A percentile compares a stretch with the other conserved stretches of the same genome.
These are phyloP conservation scores for Noturus placidus DNA, from an alignment of 2,113 vertebrate genomes.

Conservation along the genomic window DNA sequence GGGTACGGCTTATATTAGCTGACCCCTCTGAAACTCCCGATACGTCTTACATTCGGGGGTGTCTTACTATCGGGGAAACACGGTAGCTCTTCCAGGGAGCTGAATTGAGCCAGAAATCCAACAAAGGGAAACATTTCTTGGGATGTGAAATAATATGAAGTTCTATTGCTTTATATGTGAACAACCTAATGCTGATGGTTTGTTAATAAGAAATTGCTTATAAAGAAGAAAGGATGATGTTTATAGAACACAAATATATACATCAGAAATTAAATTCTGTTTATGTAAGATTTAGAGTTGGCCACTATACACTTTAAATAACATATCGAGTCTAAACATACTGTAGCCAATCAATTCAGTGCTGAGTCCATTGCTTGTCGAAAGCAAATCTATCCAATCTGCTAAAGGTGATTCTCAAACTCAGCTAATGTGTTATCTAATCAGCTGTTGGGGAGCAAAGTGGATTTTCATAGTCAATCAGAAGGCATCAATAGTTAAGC, in stretches of 20 bases:
- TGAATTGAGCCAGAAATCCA: neutral
- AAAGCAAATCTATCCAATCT: neutral
- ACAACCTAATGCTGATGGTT: neutral
- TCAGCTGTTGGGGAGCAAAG: neutral
- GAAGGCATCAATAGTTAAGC: neutral
- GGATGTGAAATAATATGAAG: neutral
- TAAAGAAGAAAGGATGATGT: neutral
- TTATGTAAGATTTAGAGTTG: neutral
- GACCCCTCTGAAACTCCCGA: too few relatives aligned
- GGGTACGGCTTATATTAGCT: too few relatives aligned
- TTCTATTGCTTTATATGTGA: neutral
- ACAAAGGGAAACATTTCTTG: neutral
- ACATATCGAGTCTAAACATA: neutral
- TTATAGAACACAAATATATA: neutral
- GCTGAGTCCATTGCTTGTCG: neutral
- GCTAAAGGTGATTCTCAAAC: constrained; percentile 6
- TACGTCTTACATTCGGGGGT: too few relatives aligned
- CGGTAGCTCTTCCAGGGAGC: neutral
- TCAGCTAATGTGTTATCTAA: constrained; percentile 25
- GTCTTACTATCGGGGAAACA: too few relatives aligned
- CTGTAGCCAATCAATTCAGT: neutral
- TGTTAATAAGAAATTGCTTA: neutral
- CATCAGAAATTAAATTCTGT: neutral
- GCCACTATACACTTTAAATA: neutral
- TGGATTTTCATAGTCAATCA: neutral